Conservation (phyloP, 2,888 invertebrate genomes). For the Metacarcinus magister region DNA sequence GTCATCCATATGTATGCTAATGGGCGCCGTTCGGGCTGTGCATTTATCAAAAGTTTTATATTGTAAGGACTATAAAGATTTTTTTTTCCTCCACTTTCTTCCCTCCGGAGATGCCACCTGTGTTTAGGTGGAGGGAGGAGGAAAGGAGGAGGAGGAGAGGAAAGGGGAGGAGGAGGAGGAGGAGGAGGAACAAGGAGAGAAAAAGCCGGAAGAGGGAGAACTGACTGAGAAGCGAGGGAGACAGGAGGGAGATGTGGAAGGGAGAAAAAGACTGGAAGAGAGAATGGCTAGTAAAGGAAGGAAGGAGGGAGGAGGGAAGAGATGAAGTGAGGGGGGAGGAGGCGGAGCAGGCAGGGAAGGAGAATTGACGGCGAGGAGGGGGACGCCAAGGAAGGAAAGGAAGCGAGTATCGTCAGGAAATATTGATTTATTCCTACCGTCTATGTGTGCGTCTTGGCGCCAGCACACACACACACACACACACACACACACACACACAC, state of each 20-base stretch:
- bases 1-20: conserved; percentile 12
- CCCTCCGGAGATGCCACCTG: conserved; percentile 22
- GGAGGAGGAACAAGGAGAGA: background rate
- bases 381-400: conserved; percentile 14
- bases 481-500: conserved; percentile 36
- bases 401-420: conserved; percentile 20
- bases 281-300: background rate
- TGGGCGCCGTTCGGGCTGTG: background rate
- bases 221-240: background rate
- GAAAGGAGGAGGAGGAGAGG: background rate
- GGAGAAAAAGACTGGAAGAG: background rate
- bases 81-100: background rate
- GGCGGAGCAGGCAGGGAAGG: conserved; percentile 20
- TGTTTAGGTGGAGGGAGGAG: background rate
- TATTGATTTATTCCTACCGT: conserved; percentile 37
- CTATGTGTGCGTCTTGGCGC: conserved; percentile 27
- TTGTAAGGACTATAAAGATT: background rate
- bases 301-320: background rate
- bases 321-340: background rate
- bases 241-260: background rate
- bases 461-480: conserved; percentile 6
- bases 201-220: background rate
- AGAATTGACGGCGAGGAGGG: background rate
- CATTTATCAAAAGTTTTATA: conserved; percentile 17
- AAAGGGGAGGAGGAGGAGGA: background rate